Evolutionary conservation across 2,888 invertebrate genomes (phyloP), one percentile per base, ranked within the genome.

Genomic region (Acrobeloides nanus): DNA sequence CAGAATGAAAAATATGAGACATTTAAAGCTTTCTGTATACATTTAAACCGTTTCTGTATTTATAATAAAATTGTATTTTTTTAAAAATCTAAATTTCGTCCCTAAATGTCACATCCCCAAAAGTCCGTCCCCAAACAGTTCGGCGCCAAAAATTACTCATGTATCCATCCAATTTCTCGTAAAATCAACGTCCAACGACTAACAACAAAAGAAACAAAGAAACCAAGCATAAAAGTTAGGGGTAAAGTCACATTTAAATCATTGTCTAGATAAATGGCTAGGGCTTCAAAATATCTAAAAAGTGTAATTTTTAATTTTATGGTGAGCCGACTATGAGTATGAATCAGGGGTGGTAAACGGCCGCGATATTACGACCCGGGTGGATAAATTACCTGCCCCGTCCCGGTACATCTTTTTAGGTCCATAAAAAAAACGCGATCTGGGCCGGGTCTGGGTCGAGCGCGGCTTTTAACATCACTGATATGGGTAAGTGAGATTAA

Each of bases 201-300:
- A 29, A 66, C 56, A 10, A 65, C 66, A 15, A 53, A 45, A 5
- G 55, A 53, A 6, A 65, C 65, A 43, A 65, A 65, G 55, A 65
- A 65, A 25, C 66, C 65, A 46, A 65, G 57, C 51, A 66, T 58
- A 32, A 66, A 65, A 7, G 61, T 66, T 7, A 65, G 34, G 7
- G 65, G 65, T 34, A 65, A 58, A 27, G 53, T 53, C 10, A 61
- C 53, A n/a, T 46, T 56, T 7, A 66, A 39, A 12, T 54, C 46
- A 8, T 24, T 41, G 23, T 61, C 51, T 18, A 68, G 54, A 43
- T 67, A 67, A 18, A 49, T 48, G 4, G 63, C 64, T 15, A 61
- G 25, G 3, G 38, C 25, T 39, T 53, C 60, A 57, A 55, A 55
- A 5, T 24, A 33, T 29, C 62, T 63, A 52, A 46, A 62, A 41